Percentiles rank a stretch among this genome's conserved stretches.
These are phyloP conservation scores for Xiphophorus hellerii DNA, from an alignment of 2,113 vertebrate species.

Conservation along the genomic window DNA sequence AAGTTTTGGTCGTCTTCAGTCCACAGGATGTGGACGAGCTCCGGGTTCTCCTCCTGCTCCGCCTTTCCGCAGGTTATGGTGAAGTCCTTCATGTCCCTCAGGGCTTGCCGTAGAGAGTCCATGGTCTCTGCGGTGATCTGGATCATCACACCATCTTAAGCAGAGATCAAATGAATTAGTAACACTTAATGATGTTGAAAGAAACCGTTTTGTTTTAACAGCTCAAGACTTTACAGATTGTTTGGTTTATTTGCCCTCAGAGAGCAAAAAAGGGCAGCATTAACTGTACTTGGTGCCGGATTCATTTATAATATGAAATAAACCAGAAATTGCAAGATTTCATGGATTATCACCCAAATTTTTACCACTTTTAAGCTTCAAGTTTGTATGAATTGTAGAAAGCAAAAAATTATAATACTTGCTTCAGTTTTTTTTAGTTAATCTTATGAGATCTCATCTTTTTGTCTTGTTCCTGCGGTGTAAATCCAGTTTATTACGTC, in stretches of 20 bases:
- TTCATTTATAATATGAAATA: not conserved
- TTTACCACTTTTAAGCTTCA: no score
- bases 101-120: conserved; percentile 91
- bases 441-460: no score
- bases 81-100: conserved; percentile 99
- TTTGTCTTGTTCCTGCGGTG: no score
- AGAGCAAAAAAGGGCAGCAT: not conserved
- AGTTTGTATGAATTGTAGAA: no score
- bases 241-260: not conserved
- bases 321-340: not conserved
- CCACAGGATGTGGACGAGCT: conserved; percentile 93
- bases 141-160: conserved; percentile 95
- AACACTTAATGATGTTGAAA: not conserved
- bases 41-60: conserved; percentile 93
- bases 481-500: no score
- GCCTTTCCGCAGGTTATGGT: conserved; percentile 92
- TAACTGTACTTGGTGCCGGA: not conserved
- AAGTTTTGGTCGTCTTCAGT: conserved; percentile 95
- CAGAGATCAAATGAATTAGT: not conserved
- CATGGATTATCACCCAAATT: no score
- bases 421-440: no score
- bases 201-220: not conserved
- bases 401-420: no score
- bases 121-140: conserved; percentile 98
- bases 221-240: not conserved